Evolutionary conservation across 2,888 invertebrate species (phyloP), one percentile per base, ranked within the genome.

Genomic region (Vandiemenella viatica): DNA sequence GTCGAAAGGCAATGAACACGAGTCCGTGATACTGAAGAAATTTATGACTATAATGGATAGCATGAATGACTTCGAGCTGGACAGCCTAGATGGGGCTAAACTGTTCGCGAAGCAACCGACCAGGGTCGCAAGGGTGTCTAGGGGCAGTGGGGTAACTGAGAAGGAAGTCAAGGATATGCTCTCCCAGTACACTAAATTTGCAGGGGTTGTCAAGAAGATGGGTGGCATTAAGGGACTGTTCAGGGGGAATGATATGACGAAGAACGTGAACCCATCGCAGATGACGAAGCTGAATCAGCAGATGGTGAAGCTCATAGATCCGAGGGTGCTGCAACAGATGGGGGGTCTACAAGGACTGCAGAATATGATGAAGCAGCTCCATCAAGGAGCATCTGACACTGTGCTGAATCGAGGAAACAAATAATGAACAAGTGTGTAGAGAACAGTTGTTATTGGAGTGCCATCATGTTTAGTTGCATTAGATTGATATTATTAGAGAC

Each of bases 11-110:
- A 95, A 91, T 60, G 98, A 99, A 67, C 92, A 97, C 68, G 97
- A 98, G 68, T 97, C 96, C 1, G 93, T 93, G 86, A 87, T 91
- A 1, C 74, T 99, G 56, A 98, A 97, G 69, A 80, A 86, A 57
- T 79, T 99, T 54, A 99, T 99, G 98, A 98, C 98, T 16, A 96
- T 99, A 60, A 99, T 99, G 98, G 98, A 99, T 68, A 95, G 95
- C 61, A 99, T 99, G 98, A 96, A 91, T 60, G 98, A 99, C 68
- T 15, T 50, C 75, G 98, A 99, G 66, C 69, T 99, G 53, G 98
- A 99, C 65, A 89, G 86, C 63, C 78, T 90, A 55, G 92, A 99
- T 66, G 95, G 98, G 21, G 88, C 95, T 26, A 91, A 97, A 67
- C 71, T 98, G 46, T 98, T 98, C 65, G 84, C 86, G 16, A 91